Evolutionary conservation across 2,113 vertebrate genomes (phyloP).

Genomic region (Stigmatopora nigra): DNA sequence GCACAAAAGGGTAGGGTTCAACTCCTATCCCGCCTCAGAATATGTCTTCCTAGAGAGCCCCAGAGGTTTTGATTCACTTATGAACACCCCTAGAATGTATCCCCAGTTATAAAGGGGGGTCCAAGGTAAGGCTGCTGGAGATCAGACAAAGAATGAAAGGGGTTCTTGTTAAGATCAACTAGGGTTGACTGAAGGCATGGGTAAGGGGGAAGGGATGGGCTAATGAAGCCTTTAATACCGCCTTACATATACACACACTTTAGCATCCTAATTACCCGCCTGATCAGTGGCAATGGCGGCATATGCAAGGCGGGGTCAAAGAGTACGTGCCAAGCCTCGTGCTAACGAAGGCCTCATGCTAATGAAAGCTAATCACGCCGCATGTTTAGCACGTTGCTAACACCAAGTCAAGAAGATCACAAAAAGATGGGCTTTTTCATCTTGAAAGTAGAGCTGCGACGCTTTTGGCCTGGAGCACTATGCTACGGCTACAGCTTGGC

Average conservation of each 20-base stretch:
- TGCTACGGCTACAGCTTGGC: background rate
- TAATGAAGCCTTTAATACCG: slow-evolving; percentile 7
- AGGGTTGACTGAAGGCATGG: slow-evolving; percentile 8
- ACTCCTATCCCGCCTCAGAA: background rate
- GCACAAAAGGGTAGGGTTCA: background rate
- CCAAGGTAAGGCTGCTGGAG: slow-evolving; percentile 4
- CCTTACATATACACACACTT: background rate
- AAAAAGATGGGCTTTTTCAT: background rate
- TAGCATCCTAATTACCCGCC: slow-evolving; percentile 8
- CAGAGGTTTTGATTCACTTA: slow-evolving; percentile 4
- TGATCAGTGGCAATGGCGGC: background rate
- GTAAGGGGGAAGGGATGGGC: background rate
- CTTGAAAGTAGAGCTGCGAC: background rate
- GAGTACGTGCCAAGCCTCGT: background rate
- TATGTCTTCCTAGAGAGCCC: background rate
- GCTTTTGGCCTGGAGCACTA: background rate
- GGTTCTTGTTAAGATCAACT: slow-evolving; percentile 6
- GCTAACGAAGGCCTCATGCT: slow-evolving; percentile 11
- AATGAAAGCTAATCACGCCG: slow-evolving; percentile 3
- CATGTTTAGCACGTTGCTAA: slow-evolving; percentile 4
- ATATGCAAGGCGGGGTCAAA: slow-evolving; percentile 7
- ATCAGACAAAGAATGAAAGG: slow-evolving; percentile 9
- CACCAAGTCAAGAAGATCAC: background rate
- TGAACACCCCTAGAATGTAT: background rate
- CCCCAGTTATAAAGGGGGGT: background rate